phyloP scores from a whole-genome alignment of 2,888 invertebrate species.

The Psylliodes chrysocephalus region DNA sequence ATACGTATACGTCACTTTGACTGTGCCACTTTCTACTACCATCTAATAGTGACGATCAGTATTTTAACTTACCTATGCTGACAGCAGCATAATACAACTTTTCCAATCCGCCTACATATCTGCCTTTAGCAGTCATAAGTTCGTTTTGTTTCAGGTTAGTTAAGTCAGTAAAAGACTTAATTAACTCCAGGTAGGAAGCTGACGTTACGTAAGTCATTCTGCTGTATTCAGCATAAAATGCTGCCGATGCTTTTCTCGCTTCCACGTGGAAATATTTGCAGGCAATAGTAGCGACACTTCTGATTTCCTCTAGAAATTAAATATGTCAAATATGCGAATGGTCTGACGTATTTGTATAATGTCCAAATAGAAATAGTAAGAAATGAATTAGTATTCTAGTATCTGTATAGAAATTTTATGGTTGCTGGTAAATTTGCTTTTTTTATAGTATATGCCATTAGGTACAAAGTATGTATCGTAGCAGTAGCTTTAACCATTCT shows the following conservation, averaged over 20 bases:
- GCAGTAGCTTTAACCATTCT: too few relatives aligned
- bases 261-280: conserved; percentile 91
- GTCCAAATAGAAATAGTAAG: too few relatives aligned
- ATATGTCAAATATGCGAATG: too few relatives aligned
- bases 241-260: conserved; percentile 71
- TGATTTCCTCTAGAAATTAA: conserved; percentile 62
- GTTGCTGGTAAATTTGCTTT: too few relatives aligned
- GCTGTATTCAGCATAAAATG: conserved; percentile 74
- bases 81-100: conserved; percentile 81
- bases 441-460: too few relatives aligned
- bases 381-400: too few relatives aligned
- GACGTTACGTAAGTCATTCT: conserved; percentile 86
- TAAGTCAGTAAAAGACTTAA: conserved; percentile 78
- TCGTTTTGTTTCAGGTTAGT: conserved; percentile 80
- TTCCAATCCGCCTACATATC: conserved; percentile 70
- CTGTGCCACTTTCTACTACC: too few relatives aligned
- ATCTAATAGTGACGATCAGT: too few relatives aligned
- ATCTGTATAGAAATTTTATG: too few relatives aligned
- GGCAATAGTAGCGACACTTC: conserved; percentile 74
- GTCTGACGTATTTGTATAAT: too few relatives aligned
- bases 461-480: too few relatives aligned
- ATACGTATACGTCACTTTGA: too few relatives aligned
- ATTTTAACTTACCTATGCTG: conserved; percentile 70
- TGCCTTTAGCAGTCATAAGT: conserved; percentile 74
- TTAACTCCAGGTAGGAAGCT: conserved; percentile 85